phyloP scores from a whole-genome alignment of 1,140 invertebrate genomes.

The Choristoneura fumiferana region DNA sequence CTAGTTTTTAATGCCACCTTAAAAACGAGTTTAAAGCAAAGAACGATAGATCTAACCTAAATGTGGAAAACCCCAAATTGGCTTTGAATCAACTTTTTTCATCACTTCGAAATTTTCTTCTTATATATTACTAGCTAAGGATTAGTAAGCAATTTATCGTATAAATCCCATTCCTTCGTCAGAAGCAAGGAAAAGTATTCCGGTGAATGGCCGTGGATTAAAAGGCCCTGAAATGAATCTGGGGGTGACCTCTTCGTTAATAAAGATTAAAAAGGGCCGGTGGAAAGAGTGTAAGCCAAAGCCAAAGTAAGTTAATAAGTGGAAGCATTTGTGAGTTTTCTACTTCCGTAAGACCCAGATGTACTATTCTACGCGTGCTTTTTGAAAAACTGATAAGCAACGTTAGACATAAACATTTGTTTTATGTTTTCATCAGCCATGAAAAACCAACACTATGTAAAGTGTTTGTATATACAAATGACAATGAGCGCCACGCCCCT shows the following conservation, averaged over 20 bases:
- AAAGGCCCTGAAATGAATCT: conserved; percentile 26
- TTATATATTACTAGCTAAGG: not conserved
- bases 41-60: not conserved
- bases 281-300: not conserved
- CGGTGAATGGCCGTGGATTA: conserved; percentile 33
- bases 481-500: too few species aligned
- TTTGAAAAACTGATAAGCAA: too few species aligned
- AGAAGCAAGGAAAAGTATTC: conserved; percentile 19
- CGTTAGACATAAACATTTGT: too few species aligned
- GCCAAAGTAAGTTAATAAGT: not conserved
- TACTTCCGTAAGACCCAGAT: too few species aligned
- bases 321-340: not conserved
- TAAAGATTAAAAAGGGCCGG: conserved; percentile 35
- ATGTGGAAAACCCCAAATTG: too few species aligned
- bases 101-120: not conserved
- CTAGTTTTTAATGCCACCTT: too few species aligned
- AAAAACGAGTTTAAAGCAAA: not conserved
- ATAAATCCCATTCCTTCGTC: conserved; percentile 6
- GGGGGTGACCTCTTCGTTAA: conserved; percentile 34
- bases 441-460: too few species aligned
- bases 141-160: conserved; percentile 18
- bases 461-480: too few species aligned
- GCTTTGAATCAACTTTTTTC: not conserved
- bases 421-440: too few species aligned
- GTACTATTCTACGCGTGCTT: too few species aligned